These are phyloP conservation scores for Danaus plexippus DNA, from an alignment of 1,140 invertebrate genomes.

Conservation along the genomic window DNA sequence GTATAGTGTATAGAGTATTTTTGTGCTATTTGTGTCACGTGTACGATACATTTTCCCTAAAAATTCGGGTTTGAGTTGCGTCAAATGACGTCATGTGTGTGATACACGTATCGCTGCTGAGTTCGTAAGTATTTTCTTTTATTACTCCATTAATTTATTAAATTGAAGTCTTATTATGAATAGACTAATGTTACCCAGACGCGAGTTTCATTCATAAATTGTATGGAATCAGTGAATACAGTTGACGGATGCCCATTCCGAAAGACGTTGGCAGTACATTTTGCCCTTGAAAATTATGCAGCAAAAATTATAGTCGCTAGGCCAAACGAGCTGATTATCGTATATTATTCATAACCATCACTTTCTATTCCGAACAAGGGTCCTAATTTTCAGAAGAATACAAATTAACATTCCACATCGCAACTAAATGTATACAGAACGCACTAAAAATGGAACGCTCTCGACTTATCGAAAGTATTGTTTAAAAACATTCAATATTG, in stretches of 20 bases:
- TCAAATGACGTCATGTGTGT: slow-evolving; percentile 73
- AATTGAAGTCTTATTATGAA: slow-evolving; percentile 32
- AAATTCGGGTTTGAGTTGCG: slow-evolving; percentile 70
- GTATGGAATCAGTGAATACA: slow-evolving; percentile 29
- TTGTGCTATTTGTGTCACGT: slow-evolving; percentile 53
- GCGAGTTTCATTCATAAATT: slow-evolving; percentile 63
- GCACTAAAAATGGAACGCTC: slow-evolving; percentile 65
- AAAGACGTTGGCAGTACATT: slow-evolving; percentile 44
- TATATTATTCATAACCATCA: slow-evolving; percentile 24
- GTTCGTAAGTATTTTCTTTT: slow-evolving; percentile 71
- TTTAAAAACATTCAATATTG: slow-evolving; percentile 53
- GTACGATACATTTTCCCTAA: slow-evolving; percentile 66
- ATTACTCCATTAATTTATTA: slow-evolving; percentile 58
- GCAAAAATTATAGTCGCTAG: slow-evolving; percentile 57
- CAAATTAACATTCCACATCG: slow-evolving; percentile 32
- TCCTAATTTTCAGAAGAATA: slow-evolving; percentile 9
- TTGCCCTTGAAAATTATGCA: slow-evolving; percentile 72
- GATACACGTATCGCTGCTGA: slow-evolving; percentile 71
- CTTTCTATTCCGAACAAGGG: slow-evolving; percentile 40
- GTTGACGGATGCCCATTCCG: slow-evolving; percentile 34
- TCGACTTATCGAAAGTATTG: slow-evolving; percentile 65
- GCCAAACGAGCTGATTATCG: slow-evolving; percentile 39
- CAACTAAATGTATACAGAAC: slow-evolving; percentile 38
- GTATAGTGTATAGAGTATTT: slow-evolving; percentile 56
- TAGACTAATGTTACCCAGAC: slow-evolving; percentile 31